Evolutionary conservation across 2,888 invertebrate species (phyloP).

Genomic region (Deilephila elpenor): DNA sequence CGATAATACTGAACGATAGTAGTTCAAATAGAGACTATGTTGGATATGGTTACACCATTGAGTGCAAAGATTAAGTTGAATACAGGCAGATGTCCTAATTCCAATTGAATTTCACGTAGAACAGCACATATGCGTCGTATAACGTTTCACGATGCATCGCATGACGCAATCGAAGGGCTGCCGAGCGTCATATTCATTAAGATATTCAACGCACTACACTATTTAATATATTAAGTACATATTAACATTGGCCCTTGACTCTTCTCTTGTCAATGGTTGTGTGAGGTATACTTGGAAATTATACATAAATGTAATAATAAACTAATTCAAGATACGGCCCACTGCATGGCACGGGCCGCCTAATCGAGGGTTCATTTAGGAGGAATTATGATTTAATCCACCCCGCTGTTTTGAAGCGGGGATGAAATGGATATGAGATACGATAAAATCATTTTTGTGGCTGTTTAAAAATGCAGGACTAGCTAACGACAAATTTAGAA

Average conservation of each 20-base stretch:
- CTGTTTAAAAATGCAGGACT: too few species aligned
- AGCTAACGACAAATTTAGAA: too few species aligned
- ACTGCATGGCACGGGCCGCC: background rate
- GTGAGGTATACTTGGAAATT: background rate
- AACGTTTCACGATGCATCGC: slow-evolving; percentile 18
- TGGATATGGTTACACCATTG: too few species aligned
- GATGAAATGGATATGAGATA: too few species aligned
- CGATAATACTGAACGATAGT: too few species aligned
- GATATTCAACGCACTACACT: background rate
- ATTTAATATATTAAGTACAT: background rate
- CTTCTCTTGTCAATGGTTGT: background rate
- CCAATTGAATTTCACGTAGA: background rate
- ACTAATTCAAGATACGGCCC: background rate
- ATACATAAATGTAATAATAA: background rate
- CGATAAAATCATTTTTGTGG: too few species aligned
- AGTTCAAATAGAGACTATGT: too few species aligned
- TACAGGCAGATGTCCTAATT: too few species aligned
- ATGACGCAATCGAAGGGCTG: slow-evolving; percentile 45
- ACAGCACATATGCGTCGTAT: background rate
- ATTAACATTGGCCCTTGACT: background rate
- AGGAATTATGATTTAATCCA: too few species aligned
- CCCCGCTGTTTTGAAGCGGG: too few species aligned
- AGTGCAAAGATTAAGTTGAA: too few species aligned
- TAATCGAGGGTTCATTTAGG: too few species aligned
- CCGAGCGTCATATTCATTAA: slow-evolving; percentile 29